Conservation (phyloP, 2,888 invertebrate species). For the Lacanobia oleracea region DNA sequence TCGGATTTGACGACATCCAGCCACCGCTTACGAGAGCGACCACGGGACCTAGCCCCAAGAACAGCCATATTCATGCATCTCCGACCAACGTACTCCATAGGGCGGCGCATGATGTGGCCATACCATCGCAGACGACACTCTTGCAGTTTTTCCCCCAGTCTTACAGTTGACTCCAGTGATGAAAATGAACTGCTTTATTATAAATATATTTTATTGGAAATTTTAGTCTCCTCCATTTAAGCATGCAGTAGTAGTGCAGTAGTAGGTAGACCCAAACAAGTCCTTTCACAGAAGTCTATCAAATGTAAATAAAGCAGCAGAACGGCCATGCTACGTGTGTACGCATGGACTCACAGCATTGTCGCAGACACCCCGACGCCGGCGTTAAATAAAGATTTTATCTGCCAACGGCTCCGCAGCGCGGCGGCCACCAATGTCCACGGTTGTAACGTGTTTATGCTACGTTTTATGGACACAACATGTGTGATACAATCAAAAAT, state of each 20-base stretch:
- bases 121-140: too few relatives aligned
- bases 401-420: conserved; percentile 50
- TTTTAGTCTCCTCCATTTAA: too few relatives aligned
- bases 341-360: conserved; percentile 53
- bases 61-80: too few relatives aligned
- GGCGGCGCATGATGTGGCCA: too few relatives aligned
- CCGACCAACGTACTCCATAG: too few relatives aligned
- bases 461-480: conserved; percentile 44
- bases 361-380: conserved; percentile 65
- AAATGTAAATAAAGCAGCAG: conserved; percentile 38
- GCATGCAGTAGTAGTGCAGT: background rate
- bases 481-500: conserved; percentile 51
- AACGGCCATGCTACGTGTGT: conserved; percentile 24
- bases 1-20: too few relatives aligned
- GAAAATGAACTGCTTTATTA: too few relatives aligned
- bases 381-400: conserved; percentile 66
- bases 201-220: too few relatives aligned
- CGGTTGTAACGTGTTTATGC: conserved; percentile 42
- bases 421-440: conserved; percentile 33
- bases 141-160: too few relatives aligned
- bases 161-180: too few relatives aligned
- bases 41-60: too few relatives aligned
- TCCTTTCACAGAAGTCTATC: conserved; percentile 15
- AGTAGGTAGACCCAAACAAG: background rate
- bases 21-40: too few relatives aligned